These are phyloP conservation scores for Esox masquinongy DNA, from an alignment of 2,797 vertebrate species.

Conservation along the genomic window DNA sequence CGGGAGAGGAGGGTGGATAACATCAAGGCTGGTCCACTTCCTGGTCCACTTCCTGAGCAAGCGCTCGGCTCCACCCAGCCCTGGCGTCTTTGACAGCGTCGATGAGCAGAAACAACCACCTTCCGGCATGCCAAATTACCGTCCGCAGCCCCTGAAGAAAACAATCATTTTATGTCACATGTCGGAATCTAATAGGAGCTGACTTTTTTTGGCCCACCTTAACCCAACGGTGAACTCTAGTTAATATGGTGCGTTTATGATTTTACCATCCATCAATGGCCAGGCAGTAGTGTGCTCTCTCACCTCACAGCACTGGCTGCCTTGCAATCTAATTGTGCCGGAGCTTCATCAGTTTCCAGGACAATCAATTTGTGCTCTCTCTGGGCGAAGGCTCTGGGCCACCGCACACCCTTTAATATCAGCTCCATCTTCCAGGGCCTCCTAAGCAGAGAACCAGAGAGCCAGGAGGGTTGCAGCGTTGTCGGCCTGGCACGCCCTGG, in stretches of 20 bases:
- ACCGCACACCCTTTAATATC: conserved; percentile 85
- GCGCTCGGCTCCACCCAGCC: conserved; percentile 37
- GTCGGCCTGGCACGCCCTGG: conserved; percentile 49
- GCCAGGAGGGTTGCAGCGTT: conserved; percentile 65
- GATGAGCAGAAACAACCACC: conserved; percentile 39
- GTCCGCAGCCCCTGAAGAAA: conserved; percentile 50
- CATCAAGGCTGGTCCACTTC: conserved; percentile 47
- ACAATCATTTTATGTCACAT: conserved; percentile 68
- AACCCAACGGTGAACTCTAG: conserved; percentile 95
- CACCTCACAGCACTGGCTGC: conserved; percentile 90
- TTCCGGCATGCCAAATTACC: conserved; percentile 46
- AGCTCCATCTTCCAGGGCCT: conserved; percentile 84
- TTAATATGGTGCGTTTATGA: conserved; percentile 97
- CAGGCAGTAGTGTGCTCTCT: conserved; percentile 78
- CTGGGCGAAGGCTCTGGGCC: conserved; percentile 83
- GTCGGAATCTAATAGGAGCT: conserved; percentile 89
- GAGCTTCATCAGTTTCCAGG: conserved; percentile 96
- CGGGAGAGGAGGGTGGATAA: conserved; percentile 42
- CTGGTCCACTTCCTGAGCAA: conserved; percentile 44
- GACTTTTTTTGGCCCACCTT: conserved; percentile 88
- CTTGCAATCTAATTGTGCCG: conserved; percentile 97
- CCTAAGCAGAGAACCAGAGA: conserved; percentile 58
- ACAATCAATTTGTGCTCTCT: conserved; percentile 88
- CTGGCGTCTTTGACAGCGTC: conserved; percentile 42
- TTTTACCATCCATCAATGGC: conserved; percentile 95